Conservation (phyloP, 2,888 invertebrate genomes). For the Drosophila demipolita region DNA sequence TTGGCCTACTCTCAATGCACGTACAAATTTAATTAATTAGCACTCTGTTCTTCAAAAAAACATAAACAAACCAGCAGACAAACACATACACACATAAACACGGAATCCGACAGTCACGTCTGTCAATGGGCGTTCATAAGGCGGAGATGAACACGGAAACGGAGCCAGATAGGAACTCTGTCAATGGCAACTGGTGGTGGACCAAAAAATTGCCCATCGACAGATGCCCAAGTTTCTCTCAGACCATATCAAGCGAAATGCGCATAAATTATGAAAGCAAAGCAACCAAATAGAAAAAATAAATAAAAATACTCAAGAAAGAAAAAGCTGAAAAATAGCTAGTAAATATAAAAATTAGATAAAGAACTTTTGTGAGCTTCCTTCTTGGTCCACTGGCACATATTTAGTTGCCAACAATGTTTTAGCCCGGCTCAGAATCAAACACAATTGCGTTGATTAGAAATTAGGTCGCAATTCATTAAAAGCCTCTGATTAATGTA, state of each 20-base stretch:
- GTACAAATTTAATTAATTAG: slow-evolving; percentile 79
- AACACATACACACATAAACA: neutral
- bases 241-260: slow-evolving; percentile 60
- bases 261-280: slow-evolving; percentile 72
- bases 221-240: slow-evolving; percentile 21
- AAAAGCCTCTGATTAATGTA: neutral
- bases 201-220: slow-evolving; percentile 19
- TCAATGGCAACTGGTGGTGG: slow-evolving; percentile 39
- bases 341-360: slow-evolving; percentile 60
- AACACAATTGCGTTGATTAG: slow-evolving; percentile 66
- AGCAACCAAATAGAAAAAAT: slow-evolving; percentile 11
- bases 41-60: slow-evolving; percentile 72
- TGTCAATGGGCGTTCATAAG: slow-evolving; percentile 35
- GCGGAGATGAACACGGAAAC: slow-evolving; percentile 11
- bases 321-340: slow-evolving; percentile 4
- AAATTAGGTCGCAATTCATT: slow-evolving; percentile 57
- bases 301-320: neutral
- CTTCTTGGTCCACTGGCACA: slow-evolving; percentile 18
- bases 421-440: slow-evolving; percentile 12
- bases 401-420: slow-evolving; percentile 49
- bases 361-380: slow-evolving; percentile 32
- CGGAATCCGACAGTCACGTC: slow-evolving; percentile 58
- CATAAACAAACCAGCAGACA: slow-evolving; percentile 11
- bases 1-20: slow-evolving; percentile 61
- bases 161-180: slow-evolving; percentile 2